These are phyloP conservation scores for Sycon ciliatum DNA, from an alignment of 37 sponge, comb jelly and placozoan genomes.

Conservation along the genomic window DNA sequence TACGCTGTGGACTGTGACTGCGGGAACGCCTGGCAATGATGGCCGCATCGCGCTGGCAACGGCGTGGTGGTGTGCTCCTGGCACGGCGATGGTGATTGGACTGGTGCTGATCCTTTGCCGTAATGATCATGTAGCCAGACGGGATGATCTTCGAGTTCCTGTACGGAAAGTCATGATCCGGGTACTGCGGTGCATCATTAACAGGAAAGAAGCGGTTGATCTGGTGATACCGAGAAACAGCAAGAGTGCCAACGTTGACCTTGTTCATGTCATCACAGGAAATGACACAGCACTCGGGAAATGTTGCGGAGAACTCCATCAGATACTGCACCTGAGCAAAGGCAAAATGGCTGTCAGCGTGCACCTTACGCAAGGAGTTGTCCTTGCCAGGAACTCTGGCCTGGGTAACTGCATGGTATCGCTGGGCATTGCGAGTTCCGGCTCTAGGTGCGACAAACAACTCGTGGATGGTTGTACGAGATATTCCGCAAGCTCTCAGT, in stretches of 20 bases:
- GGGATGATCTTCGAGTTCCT: constrained; percentile 18
- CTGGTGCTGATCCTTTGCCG: no score
- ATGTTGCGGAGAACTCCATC: constrained; percentile 8
- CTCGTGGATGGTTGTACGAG: not conserved
- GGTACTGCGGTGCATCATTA: constrained; percentile 12
- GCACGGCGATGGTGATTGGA: no score
- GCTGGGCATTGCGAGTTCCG: not conserved
- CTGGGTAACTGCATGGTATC: constrained; percentile 5
- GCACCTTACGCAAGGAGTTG: not conserved
- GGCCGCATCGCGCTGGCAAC: no score
- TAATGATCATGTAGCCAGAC: constrained; percentile 27
- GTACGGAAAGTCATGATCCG: constrained; percentile 30
- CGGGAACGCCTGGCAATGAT: no score
- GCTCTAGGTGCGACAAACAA: constrained; percentile 13
- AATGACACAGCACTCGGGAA: constrained; percentile 6
- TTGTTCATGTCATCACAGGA: constrained; percentile 34
- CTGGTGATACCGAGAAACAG: constrained; percentile 25
- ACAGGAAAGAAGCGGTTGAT: constrained; percentile 15
- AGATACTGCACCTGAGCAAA: constrained; percentile 18
- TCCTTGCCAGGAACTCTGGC: constrained; percentile 24
- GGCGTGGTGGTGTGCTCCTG: no score
- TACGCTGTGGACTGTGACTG: no score
- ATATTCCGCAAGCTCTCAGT: constrained; percentile 11
- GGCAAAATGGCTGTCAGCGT: not conserved
- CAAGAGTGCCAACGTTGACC: constrained; percentile 29